Conservation (phyloP, 2,113 vertebrate genomes). For the Rhea pennata region DNA sequence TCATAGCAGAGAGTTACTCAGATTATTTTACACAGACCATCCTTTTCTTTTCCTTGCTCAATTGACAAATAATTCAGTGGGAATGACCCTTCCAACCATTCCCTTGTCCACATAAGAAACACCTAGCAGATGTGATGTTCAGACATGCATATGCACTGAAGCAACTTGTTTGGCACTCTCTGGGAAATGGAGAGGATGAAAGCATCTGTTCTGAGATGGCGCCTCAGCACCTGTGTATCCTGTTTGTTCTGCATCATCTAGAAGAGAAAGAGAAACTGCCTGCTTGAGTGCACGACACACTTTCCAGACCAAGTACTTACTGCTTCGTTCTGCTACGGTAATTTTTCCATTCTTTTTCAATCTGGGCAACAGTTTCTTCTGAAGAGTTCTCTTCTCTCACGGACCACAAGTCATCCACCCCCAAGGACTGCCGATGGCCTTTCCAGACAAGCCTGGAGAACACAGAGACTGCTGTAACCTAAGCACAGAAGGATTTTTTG, state of each 20-base stretch:
- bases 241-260: not conserved
- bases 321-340: not conserved
- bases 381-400: constrained; percentile 87
- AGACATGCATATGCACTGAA: not conserved
- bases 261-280: not conserved
- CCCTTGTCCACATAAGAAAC: not conserved
- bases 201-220: not conserved
- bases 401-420: constrained; percentile 85
- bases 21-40: not conserved
- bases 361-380: constrained; percentile 83
- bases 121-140: not conserved
- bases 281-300: not conserved
- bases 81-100: not conserved
- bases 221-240: not conserved
- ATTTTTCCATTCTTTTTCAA: constrained; percentile 84
- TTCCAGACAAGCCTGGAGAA: constrained; percentile 86
- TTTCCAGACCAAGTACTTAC: constrained; percentile 64
- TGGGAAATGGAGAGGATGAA: not conserved
- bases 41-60: not conserved
- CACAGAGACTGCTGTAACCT: constrained; percentile 26
- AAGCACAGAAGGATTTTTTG: not conserved
- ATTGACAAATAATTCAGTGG: not conserved
- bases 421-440: constrained; percentile 81
- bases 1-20: not conserved
- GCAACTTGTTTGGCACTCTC: not conserved